Conservation (phyloP, 2,797 vertebrate genomes). For the Trachurus trachurus region DNA sequence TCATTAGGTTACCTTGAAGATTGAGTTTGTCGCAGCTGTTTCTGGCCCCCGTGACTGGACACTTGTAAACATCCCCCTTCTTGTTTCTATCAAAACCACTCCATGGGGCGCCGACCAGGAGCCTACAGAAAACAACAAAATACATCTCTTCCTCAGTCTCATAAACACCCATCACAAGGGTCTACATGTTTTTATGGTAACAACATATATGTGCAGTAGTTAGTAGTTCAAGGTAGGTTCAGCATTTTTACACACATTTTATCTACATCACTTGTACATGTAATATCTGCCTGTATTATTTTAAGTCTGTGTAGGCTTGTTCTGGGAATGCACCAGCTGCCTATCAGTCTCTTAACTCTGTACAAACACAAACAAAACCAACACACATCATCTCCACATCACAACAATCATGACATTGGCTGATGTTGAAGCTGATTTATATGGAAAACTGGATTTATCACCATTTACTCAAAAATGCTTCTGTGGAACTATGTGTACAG, state of each 20-base stretch:
- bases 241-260: too few relatives aligned
- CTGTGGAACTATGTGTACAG: not conserved
- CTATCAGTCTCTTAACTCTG: not conserved
- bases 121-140: slow-evolving; percentile 81
- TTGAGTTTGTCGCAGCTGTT: slow-evolving; percentile 88
- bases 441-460: slow-evolving; percentile 22
- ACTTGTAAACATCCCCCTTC: slow-evolving; percentile 93
- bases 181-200: not conserved
- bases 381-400: not conserved
- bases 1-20: slow-evolving; percentile 86
- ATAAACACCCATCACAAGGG: slow-evolving; percentile 6
- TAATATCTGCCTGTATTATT: not conserved
- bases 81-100: slow-evolving; percentile 88
- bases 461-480: not conserved
- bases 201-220: too few relatives aligned
- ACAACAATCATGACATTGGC: not conserved
- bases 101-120: slow-evolving; percentile 93
- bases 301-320: not conserved
- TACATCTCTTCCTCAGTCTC: not conserved
- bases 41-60: slow-evolving; percentile 80
- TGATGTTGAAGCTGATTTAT: not conserved
- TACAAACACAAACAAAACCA: slow-evolving; percentile 27
- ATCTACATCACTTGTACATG: not conserved
- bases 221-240: too few relatives aligned
- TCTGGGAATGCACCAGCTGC: not conserved